Conservation (phyloP, 2,888 invertebrate species). For the Drosophila rellima region DNA sequence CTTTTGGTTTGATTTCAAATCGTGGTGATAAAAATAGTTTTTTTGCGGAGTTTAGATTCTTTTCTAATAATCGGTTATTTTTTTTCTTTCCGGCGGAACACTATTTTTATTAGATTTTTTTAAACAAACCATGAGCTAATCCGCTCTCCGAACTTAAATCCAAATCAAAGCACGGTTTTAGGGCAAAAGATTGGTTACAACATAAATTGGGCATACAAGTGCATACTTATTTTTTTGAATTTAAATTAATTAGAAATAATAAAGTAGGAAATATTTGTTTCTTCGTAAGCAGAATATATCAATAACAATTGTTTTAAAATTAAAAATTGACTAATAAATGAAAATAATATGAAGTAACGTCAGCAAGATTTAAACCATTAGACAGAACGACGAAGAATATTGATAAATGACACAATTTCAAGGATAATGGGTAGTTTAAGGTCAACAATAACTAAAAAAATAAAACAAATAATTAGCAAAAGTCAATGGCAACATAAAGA, state of each 20-base stretch:
- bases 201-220: background rate
- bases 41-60: background rate
- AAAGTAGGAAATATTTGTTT: background rate
- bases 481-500: background rate
- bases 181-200: background rate
- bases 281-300: background rate
- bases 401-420: background rate
- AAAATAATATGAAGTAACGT: background rate
- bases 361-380: background rate
- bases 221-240: background rate
- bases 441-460: background rate
- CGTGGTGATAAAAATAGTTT: background rate
- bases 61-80: background rate
- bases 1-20: conserved; percentile 3
- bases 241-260: background rate
- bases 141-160: background rate
- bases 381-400: background rate
- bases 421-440: background rate
- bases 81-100: background rate
- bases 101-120: background rate
- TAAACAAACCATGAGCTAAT: background rate
- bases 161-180: background rate
- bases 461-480: background rate
- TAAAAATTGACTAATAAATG: background rate
- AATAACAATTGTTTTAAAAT: background rate